Conservation (phyloP, 2,888 invertebrate genomes). For the Lacanobia oleracea region DNA sequence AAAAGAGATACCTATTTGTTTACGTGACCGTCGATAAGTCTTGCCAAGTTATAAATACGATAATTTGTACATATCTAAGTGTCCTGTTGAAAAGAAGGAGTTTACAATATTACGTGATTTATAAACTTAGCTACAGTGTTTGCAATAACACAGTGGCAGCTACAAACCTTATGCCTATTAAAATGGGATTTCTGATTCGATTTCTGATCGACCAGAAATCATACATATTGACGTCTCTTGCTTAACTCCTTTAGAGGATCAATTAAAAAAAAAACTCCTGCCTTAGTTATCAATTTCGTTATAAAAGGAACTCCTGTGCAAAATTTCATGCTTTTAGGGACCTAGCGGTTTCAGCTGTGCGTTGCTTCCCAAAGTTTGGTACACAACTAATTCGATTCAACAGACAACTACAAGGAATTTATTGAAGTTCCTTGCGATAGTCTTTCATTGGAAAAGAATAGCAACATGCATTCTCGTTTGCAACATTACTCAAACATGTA, state of each 20-base stretch:
- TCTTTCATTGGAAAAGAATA: not conserved
- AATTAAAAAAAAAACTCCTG: too few species aligned
- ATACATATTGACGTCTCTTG: not conserved
- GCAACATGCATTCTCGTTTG: slow-evolving; percentile 1
- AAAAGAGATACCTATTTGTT: not conserved
- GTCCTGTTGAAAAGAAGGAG: too few species aligned
- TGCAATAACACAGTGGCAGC: not conserved
- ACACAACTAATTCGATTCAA: too few species aligned
- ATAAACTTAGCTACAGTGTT: too few species aligned
- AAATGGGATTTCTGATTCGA: not conserved
- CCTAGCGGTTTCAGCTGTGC: not conserved
- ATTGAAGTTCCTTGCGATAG: too few species aligned
- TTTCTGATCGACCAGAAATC: too few species aligned
- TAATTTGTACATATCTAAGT: too few species aligned
- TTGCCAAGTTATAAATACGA: too few species aligned
- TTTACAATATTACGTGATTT: too few species aligned
- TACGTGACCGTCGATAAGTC: too few species aligned
- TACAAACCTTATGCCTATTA: not conserved
- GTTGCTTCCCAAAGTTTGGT: not conserved
- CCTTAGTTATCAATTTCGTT: not conserved
- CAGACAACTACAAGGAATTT: too few species aligned
- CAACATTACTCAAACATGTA: slow-evolving; percentile 22
- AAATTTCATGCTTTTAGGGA: not conserved
- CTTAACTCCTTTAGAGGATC: not conserved
- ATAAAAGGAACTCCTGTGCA: not conserved